Evolutionary conservation across 2,888 invertebrate species (phyloP), one percentile per base, ranked within the genome.

Genomic region (Melipona bicolor): DNA sequence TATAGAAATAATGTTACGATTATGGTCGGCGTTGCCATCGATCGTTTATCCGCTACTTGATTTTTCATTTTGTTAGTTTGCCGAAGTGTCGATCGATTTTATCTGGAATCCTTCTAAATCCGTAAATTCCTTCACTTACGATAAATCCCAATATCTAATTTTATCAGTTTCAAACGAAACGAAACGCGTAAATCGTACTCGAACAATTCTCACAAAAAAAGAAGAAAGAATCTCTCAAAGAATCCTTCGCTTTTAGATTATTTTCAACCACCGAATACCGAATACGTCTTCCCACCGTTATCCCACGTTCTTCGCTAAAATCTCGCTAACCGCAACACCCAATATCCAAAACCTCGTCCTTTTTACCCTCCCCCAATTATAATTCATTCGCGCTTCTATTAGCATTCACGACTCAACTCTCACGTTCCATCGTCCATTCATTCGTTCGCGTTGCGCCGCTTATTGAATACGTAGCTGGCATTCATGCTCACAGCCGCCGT

Each of bases 381-480:
- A 77, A 84, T 84, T 77, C 71, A 77, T 71, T 77, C 74, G 61
- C 21, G 67, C 71, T 78, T 82, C 73, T 65, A 36, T 73, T 54
- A 54, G 32, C 61, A 68, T 50, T 54, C 43, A 52, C 50, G n/a
- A 69, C 59, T 61, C 61, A 32, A 27, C 65, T 36, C 32, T 21
- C 32, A 5, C 32, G n/a, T 32, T n/a, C 43, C 43, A 43, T 43
- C 62, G n/a, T 52, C 54, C 62, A 56, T 73, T 77, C 77, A 64
- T 70, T 71, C 27, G 56, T 49, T 65, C 32, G 50, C 71, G 36
- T 64, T 56, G 62, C 59, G 71, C 65, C 73, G 67, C 74, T 70
- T 82, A 77, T 74, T 76, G 83, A 84, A 82, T 82, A 74, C 71
- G 77, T 71, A 82, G 70, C 64, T 36, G 36, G 59, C 15, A 71